A percentile compares a stretch with the other conserved stretches of the same genome.
phyloP scores from a whole-genome alignment of 1,140 invertebrate genomes.

The Eulimnadia texana region DNA sequence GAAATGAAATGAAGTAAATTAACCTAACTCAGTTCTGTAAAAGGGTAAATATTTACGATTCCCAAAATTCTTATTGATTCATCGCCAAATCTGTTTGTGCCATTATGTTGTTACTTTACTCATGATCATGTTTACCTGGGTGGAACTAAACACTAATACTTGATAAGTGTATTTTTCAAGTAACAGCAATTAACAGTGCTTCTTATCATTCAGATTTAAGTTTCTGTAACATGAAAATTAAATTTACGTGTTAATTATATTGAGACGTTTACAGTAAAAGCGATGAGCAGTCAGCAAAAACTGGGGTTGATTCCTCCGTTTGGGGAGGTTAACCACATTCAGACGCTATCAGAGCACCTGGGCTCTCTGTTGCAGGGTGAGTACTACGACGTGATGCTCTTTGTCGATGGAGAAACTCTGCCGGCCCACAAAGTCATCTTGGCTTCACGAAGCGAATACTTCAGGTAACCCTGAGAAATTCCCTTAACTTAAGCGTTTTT shows the following conservation, averaged over 20 bases:
- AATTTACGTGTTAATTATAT: too few species aligned
- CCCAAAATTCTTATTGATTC: too few species aligned
- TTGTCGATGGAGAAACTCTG: slow-evolving; percentile 70
- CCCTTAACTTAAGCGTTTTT: neutral
- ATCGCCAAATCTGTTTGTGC: too few species aligned
- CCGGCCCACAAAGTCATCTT: slow-evolving; percentile 81
- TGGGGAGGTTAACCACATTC: slow-evolving; percentile 40
- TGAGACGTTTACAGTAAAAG: neutral
- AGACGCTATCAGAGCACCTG: slow-evolving; percentile 54
- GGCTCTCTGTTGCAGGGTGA: slow-evolving; percentile 67
- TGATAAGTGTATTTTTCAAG: too few species aligned
- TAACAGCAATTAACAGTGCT: too few species aligned
- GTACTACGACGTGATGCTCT: slow-evolving; percentile 78
- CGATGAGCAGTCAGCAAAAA: slow-evolving; percentile 38
- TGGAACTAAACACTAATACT: too few species aligned
- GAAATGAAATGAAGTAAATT: too few species aligned
- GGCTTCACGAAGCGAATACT: slow-evolving; percentile 87
- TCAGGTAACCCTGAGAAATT: slow-evolving; percentile 41
- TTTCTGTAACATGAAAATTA: too few species aligned
- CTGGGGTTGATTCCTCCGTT: slow-evolving; percentile 29
- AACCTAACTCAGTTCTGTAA: too few species aligned
- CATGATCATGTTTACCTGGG: too few species aligned
- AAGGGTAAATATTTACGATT: too few species aligned
- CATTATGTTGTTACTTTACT: too few species aligned
- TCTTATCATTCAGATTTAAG: neutral